phyloP scores from a whole-genome alignment of 1,140 invertebrate genomes.

The Hylaeus anthracinus region DNA sequence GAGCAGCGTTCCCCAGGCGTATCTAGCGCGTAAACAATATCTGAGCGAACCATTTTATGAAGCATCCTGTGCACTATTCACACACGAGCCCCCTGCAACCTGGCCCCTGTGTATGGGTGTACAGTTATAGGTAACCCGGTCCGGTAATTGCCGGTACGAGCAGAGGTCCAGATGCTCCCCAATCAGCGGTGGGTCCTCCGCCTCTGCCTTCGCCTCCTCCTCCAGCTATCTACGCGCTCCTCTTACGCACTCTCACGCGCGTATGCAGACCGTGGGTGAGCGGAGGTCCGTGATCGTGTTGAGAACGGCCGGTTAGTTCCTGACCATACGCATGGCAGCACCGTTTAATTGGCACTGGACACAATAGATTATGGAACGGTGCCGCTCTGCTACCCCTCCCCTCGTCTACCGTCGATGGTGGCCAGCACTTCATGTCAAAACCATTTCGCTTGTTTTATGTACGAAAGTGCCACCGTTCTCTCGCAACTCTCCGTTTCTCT shows the following conservation, averaged over 20 bases:
- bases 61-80: conserved; percentile 20
- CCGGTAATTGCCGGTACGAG: conserved; percentile 78
- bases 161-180: conserved; percentile 79
- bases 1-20: not conserved
- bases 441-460: conserved; percentile 78
- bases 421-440: conserved; percentile 77
- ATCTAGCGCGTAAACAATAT: not conserved
- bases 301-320: conserved; percentile 79
- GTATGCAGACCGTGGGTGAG: conserved; percentile 53
- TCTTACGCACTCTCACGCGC: conserved; percentile 43
- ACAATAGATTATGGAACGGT: conserved; percentile 80
- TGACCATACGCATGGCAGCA: conserved; percentile 80
- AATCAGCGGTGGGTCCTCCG: conserved; percentile 75
- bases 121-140: conserved; percentile 69
- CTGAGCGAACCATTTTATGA: conserved; percentile 16
- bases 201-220: conserved; percentile 37
- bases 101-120: conserved; percentile 22
- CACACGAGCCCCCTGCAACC: not conserved
- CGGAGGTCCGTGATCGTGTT: conserved; percentile 74
- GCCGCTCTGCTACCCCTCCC: conserved; percentile 5
- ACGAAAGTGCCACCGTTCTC: conserved; percentile 46
- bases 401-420: conserved; percentile 19
- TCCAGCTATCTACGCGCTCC: conserved; percentile 37
- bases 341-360: conserved; percentile 81
- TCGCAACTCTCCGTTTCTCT: not conserved